Evolutionary conservation across 2,113 vertebrate genomes (phyloP).

Genomic region (Apodemus sylvaticus): DNA sequence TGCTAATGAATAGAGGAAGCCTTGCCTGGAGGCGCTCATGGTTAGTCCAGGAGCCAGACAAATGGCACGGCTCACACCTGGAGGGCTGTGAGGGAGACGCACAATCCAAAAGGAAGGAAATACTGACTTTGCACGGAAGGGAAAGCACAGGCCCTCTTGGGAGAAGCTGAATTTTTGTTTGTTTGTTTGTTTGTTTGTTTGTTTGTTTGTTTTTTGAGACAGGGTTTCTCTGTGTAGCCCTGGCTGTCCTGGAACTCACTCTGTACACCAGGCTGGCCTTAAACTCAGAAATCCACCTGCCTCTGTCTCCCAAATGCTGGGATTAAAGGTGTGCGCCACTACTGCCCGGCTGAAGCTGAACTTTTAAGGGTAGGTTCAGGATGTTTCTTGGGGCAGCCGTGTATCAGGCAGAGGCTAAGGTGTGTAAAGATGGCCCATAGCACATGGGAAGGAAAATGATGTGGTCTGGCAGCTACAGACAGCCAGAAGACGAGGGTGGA

Average conservation of each 20-base stretch:
- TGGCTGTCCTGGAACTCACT: too few relatives aligned
- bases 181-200: too few relatives aligned
- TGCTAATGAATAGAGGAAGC: not conserved
- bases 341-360: too few relatives aligned
- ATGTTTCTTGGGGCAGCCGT: not conserved
- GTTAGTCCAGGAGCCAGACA: not conserved
- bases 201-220: too few relatives aligned
- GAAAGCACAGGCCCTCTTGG: not conserved
- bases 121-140: not conserved
- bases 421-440: not conserved
- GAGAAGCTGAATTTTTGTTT: not conserved
- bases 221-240: too few relatives aligned
- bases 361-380: not conserved
- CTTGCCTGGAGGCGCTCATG: not conserved
- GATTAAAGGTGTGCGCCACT: too few relatives aligned
- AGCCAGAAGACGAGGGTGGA: not conserved
- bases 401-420: not conserved
- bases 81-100: not conserved
- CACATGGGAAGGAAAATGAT: not conserved
- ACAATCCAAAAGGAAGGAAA: not conserved
- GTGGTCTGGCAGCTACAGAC: fast-evolving
- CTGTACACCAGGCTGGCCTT: too few relatives aligned
- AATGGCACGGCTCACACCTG: not conserved
- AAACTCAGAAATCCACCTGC: too few relatives aligned
- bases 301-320: too few relatives aligned